phyloP scores from a whole-genome alignment of 1,140 invertebrate species.

The Psilanteris sp. region DNA sequence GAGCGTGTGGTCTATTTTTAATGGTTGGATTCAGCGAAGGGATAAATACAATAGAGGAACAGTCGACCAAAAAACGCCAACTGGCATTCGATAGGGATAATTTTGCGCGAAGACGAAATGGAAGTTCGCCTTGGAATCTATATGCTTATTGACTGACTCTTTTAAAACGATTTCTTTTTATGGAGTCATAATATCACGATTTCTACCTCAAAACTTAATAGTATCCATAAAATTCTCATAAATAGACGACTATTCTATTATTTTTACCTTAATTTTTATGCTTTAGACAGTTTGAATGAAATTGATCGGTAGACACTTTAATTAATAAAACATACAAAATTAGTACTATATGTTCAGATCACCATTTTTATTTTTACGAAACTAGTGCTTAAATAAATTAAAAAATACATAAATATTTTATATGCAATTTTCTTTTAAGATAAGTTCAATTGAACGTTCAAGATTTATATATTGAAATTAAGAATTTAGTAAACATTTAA shows the following conservation, averaged over 20 bases:
- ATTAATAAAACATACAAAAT: too few species aligned
- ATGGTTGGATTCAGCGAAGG: slow-evolving; percentile 43
- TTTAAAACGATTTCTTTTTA: slow-evolving; percentile 19
- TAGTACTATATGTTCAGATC: too few species aligned
- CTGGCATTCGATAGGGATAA: slow-evolving; percentile 60
- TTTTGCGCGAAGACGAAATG: slow-evolving; percentile 39
- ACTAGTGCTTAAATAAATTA: too few species aligned
- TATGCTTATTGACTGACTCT: slow-evolving; percentile 38
- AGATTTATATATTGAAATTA: too few species aligned
- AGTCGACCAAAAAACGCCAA: slow-evolving; percentile 42
- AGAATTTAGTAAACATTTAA: too few species aligned
- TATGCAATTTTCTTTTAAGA: too few species aligned
- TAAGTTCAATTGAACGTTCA: too few species aligned
- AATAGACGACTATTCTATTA: slow-evolving; percentile 3
- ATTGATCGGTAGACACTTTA: too few species aligned
- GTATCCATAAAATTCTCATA: slow-evolving; percentile 28
- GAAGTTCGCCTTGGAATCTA: slow-evolving; percentile 21
- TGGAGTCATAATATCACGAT: slow-evolving; percentile 9
- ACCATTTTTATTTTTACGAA: too few species aligned
- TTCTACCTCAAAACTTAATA: slow-evolving; percentile 4
- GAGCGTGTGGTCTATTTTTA: slow-evolving; percentile 59
- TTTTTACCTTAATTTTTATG: too few species aligned
- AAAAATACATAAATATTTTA: too few species aligned
- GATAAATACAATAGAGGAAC: slow-evolving; percentile 50
- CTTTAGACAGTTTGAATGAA: too few species aligned